phyloP scores from a whole-genome alignment of 2,113 vertebrate species.

The Xiphophorus hellerii region DNA sequence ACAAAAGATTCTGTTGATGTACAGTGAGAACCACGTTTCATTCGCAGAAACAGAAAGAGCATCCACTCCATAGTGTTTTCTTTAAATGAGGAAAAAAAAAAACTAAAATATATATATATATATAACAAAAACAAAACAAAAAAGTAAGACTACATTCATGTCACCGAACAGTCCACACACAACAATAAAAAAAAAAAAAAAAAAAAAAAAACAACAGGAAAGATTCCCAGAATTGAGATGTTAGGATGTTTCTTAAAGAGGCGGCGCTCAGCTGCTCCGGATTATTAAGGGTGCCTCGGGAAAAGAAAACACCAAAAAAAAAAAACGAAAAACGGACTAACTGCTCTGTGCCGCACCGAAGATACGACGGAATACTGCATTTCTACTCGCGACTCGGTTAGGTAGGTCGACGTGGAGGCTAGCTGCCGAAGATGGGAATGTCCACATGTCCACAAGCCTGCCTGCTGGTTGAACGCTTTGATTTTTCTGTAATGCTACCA shows the following conservation, averaged over 20 bases:
- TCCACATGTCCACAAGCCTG: conserved; percentile 58
- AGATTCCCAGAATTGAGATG: conserved; percentile 81
- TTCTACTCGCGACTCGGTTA: conserved; percentile 86
- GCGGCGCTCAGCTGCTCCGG: conserved; percentile 59
- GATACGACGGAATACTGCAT: conserved; percentile 93
- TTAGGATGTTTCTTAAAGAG: conserved; percentile 82
- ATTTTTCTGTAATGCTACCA: conserved; percentile 62
- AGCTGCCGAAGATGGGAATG: conserved; percentile 90
- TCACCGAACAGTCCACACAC: conserved; percentile 86
- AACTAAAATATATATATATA: conserved; percentile 13
- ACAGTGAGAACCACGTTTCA: conserved; percentile 81
- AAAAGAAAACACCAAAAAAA: too few species aligned
- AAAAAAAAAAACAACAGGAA: not conserved
- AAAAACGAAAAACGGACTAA: conserved; percentile 63
- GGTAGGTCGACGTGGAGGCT: conserved; percentile 83
- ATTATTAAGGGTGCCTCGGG: conserved; percentile 74
- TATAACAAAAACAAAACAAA: not conserved
- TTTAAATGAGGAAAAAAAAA: conserved; percentile 36
- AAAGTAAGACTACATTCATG: conserved; percentile 84
- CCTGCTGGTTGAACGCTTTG: conserved; percentile 2
- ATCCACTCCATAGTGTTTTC: conserved; percentile 84
- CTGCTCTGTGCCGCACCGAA: conserved; percentile 64
- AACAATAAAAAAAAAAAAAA: conserved; percentile 60
- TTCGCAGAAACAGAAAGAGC: conserved; percentile 81
- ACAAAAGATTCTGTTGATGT: conserved; percentile 81